Conservation (phyloP, 2,797 vertebrate species). For the Scomberomorus guttatus region DNA sequence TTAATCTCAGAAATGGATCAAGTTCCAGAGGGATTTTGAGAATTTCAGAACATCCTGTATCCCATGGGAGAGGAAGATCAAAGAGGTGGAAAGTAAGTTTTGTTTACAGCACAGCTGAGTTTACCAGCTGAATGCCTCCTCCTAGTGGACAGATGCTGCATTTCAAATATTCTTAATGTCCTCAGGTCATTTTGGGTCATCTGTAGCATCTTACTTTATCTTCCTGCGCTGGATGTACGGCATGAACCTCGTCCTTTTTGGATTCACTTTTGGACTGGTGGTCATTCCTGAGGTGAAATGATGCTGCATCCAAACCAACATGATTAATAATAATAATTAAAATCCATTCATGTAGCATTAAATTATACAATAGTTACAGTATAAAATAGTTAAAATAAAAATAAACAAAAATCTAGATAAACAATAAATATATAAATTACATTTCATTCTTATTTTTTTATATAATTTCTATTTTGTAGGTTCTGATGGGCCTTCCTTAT, state of each 20-base stretch:
- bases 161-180: neutral
- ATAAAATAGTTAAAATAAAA: neutral
- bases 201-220: constrained; percentile 98
- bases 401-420: neutral
- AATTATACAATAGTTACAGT: neutral
- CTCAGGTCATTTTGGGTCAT: constrained; percentile 98
- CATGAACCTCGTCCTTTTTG: constrained; percentile 97
- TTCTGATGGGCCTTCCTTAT: constrained; percentile 96
- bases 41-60: constrained; percentile 98
- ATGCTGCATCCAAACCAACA: neutral
- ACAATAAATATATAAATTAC: neutral
- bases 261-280: constrained; percentile 96
- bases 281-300: constrained; percentile 95
- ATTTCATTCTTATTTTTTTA: neutral
- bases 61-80: constrained; percentile 99
- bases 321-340: neutral
- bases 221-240: constrained; percentile 99
- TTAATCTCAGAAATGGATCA: constrained; percentile 95
- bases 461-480: constrained; percentile 70
- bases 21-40: constrained; percentile 97
- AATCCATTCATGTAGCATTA: neutral
- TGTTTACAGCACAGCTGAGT: neutral
- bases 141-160: constrained; percentile 10
- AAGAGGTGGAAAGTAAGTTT: constrained; percentile 97
- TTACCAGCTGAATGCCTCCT: neutral